Evolutionary conservation across 2,888 invertebrate species (phyloP).

Genomic region (Rotaria magnacalcarata): DNA sequence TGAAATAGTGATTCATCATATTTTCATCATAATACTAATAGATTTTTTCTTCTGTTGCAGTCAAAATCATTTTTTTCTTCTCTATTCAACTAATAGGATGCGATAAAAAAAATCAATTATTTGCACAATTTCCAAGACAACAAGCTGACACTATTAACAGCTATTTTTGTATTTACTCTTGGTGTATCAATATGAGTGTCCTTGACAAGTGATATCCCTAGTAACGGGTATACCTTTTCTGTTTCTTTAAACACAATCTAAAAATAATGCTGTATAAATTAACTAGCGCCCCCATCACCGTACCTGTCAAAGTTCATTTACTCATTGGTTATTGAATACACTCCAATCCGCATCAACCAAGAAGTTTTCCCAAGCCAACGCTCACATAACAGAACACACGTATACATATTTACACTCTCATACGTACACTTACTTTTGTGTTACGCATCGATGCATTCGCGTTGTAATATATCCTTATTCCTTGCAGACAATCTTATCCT

Average conservation of each 20-base stretch:
- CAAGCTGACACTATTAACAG: no score
- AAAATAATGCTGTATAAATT: not conserved
- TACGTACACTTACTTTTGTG: not conserved
- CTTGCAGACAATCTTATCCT: not conserved
- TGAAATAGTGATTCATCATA: not conserved
- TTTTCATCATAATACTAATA: not conserved
- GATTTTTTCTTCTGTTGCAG: not conserved
- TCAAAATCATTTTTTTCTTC: not conserved
- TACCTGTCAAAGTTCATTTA: not conserved
- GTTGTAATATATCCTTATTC: not conserved
- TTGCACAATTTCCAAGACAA: no score
- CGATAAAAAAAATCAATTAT: no score
- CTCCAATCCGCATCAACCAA: not conserved
- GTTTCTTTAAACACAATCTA: not conserved
- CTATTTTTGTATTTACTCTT: no score
- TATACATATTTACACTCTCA: not conserved
- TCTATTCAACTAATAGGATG: not conserved
- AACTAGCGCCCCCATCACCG: not conserved
- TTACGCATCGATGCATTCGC: not conserved
- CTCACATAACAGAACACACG: not conserved
- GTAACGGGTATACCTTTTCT: not conserved
- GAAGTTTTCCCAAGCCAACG: conserved; percentile 18
- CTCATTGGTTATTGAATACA: not conserved
- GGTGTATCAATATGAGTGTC: not conserved
- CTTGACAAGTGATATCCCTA: not conserved